Evolutionary conservation across 2,888 invertebrate genomes (phyloP), one percentile per base, ranked within the genome.

Genomic region (Anthophora plumipes): DNA sequence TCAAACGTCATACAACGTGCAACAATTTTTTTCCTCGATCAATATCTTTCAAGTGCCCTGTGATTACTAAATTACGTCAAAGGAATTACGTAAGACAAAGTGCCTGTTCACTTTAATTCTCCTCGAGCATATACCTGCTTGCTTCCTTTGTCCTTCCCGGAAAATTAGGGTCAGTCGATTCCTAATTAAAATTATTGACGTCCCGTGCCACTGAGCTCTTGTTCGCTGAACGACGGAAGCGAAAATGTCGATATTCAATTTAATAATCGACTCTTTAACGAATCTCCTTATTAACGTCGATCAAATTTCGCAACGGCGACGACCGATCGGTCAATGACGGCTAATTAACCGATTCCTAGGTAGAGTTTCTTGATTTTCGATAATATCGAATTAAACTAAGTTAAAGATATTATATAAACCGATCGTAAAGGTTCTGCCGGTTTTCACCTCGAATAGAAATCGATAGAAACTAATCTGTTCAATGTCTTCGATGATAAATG

Each of bases 171-270:
- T 74, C 81, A 74, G 71, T 81, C 70, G 70, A 81, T 79, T 70
- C 64, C 46, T 81, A 81, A 79, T 81, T 75, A 79, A 81, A 79
- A 63, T 81, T 75, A 79, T 74, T 52, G 81, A 80, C 80, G 71
- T 80, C 31, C 48, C 80, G 57, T 66, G 73, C 74, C 73, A 55
- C 52, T 43, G 52, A 7, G 17, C 17, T 48, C 54, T 6, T 52
- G 37, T 37, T 52, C 39, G 63, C 20, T 7, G 48, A n/a, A 9
- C 43, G 48, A 37, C 57, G 57, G 20, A 55, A 48, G 59, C 48
- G 71, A 71, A 76, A 80, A 80, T 77, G 66, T 80, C 71, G 68
- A 76, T 76, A 80, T 82, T 80, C 76, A 64, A 82, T 80, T 63
- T 76, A 82, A 80, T 80, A 68, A 76, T 80, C 75, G 71, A 66